These are phyloP conservation scores for Pristis pectinata DNA, from an alignment of 2,797 vertebrate genomes.

Conservation along the genomic window DNA sequence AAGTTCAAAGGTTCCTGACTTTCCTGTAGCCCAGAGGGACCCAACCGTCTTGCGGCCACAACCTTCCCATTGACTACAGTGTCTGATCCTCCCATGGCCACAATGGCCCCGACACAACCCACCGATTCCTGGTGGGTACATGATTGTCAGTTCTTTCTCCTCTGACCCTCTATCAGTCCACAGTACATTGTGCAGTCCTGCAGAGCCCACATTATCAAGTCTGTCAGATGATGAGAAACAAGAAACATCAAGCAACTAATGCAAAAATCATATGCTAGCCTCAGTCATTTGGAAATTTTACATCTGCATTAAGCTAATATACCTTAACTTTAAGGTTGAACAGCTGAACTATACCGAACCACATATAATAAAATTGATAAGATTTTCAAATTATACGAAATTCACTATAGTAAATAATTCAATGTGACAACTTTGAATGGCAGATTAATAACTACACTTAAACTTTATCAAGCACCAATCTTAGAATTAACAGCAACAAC, in stretches of 20 bases:
- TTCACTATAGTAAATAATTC: background rate
- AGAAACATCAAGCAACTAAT: background rate
- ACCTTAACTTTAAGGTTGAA: background rate
- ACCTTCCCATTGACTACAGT: too few species aligned
- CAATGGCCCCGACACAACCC: too few species aligned
- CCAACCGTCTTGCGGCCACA: too few species aligned
- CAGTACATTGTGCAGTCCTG: too few species aligned
- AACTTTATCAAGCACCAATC: background rate
- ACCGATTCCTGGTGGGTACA: too few species aligned
- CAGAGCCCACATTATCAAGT: background rate
- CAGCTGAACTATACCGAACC: background rate
- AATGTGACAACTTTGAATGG: background rate
- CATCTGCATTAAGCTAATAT: background rate
- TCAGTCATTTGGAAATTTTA: background rate
- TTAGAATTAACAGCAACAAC: too few species aligned
- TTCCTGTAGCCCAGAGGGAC: too few species aligned
- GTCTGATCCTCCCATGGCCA: too few species aligned
- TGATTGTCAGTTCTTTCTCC: too few species aligned
- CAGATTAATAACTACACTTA: background rate
- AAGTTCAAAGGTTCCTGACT: too few species aligned
- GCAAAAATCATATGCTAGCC: conserved; percentile 8
- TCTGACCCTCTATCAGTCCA: too few species aligned
- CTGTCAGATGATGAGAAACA: background rate
- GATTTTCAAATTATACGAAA: background rate
- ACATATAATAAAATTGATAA: background rate